Percentiles rank a stretch among this genome's conserved stretches.
These are phyloP conservation scores for Xiphias gladius DNA, from an alignment of 2,113 vertebrate species.

Conservation along the genomic window DNA sequence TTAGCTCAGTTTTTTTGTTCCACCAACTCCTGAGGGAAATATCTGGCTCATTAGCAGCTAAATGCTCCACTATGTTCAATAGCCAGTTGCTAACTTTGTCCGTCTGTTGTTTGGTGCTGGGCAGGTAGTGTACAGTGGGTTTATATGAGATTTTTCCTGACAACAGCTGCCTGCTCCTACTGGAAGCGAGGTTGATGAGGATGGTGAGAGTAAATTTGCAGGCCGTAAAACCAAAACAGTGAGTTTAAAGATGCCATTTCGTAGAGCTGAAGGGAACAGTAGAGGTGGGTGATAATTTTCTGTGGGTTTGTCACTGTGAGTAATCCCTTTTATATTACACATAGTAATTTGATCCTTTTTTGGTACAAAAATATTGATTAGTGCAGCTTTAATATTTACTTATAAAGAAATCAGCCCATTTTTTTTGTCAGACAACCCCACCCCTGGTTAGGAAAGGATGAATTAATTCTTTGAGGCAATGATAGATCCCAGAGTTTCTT, in stretches of 20 bases:
- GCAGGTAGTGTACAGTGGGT: not conserved
- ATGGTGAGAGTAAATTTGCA: slow-evolving; percentile 3
- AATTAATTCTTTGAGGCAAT: not conserved
- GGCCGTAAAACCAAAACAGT: not conserved
- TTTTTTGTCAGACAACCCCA: not conserved
- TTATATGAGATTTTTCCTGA: not conserved
- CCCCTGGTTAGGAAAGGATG: not conserved
- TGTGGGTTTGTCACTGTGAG: not conserved
- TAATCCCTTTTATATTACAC: not conserved
- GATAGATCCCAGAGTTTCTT: slow-evolving; percentile 10
- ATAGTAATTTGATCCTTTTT: not conserved
- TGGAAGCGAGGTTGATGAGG: slow-evolving; percentile 2
- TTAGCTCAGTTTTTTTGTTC: not conserved
- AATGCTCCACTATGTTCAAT: not conserved
- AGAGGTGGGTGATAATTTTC: not conserved
- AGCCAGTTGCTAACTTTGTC: not conserved
- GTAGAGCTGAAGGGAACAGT: not conserved
- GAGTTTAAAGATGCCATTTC: not conserved
- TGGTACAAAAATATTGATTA: not conserved
- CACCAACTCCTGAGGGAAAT: slow-evolving; percentile 1
- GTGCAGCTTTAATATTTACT: slow-evolving; percentile 8
- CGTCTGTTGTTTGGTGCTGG: not conserved
- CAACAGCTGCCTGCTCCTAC: not conserved
- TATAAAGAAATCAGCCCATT: not conserved
- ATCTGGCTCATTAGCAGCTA: slow-evolving; percentile 8